Percentiles rank a stretch among this genome's conserved stretches.
Evolutionary conservation across 2,888 invertebrate genomes (phyloP).

Genomic region (Isoperla grammatica): DNA sequence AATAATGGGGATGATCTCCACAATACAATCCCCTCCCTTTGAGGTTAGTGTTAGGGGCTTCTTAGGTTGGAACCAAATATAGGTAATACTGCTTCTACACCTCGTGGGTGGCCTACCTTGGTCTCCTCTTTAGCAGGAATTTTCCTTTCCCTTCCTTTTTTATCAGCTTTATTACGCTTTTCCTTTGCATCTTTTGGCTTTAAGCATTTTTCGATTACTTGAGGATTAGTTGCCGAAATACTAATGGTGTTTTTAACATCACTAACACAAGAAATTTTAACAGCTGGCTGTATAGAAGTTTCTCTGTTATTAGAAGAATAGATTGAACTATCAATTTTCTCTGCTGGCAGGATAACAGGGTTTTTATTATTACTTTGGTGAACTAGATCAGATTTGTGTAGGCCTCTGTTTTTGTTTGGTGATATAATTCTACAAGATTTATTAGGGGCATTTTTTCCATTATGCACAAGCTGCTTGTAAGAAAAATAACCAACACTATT

Average conservation of each 20-base stretch:
- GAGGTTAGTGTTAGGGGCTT: no score
- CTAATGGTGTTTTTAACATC: no score
- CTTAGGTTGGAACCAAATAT: no score
- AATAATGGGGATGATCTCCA: no score
- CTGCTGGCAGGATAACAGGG: neutral
- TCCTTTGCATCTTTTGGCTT: constrained; percentile 43
- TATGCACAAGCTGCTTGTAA: constrained; percentile 32
- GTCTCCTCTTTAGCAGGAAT: constrained; percentile 26
- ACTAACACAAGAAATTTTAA: neutral
- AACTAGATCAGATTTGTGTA: neutral
- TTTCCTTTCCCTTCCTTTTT: constrained; percentile 38
- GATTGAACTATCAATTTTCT: neutral
- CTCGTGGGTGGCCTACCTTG: constrained; percentile 21
- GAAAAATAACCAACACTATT: constrained; percentile 15
- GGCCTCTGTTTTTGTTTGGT: constrained; percentile 14
- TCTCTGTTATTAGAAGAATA: neutral
- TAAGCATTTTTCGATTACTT: constrained; percentile 30
- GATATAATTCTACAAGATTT: constrained; percentile 19
- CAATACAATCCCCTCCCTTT: no score
- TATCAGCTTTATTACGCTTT: constrained; percentile 42
- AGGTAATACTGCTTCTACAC: neutral
- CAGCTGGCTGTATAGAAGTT: neutral
- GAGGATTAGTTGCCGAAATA: no score
- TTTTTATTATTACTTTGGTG: no score
- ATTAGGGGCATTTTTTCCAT: constrained; percentile 22